Conservation (phyloP, 2,888 invertebrate genomes). For the Odontocerum albicorne region DNA sequence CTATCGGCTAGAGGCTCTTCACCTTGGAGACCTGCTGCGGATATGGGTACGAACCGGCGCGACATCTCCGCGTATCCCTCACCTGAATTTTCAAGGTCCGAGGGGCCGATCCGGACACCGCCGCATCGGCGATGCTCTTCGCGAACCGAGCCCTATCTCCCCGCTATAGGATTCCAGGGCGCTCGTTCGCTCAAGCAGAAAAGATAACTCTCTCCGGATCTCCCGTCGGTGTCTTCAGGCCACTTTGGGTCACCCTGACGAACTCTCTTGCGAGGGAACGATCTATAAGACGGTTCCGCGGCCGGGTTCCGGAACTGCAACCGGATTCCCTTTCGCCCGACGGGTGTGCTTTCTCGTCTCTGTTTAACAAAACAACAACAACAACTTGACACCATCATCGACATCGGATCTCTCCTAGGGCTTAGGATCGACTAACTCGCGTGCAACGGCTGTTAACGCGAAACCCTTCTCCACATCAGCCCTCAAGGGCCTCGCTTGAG, state of each 20-base stretch:
- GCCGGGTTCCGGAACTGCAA: slow-evolving; percentile 61
- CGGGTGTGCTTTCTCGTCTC: too few species aligned
- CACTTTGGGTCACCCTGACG: slow-evolving; percentile 54
- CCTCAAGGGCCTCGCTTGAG: slow-evolving; percentile 63
- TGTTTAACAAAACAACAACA: too few species aligned
- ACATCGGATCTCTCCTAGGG: too few species aligned
- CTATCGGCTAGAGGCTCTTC: slow-evolving; percentile 68
- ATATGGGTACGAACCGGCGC: slow-evolving; percentile 63
- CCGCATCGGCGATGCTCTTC: slow-evolving; percentile 52
- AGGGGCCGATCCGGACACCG: slow-evolving; percentile 50
- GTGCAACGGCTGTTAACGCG: slow-evolving; percentile 64
- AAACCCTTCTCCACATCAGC: slow-evolving; percentile 64
- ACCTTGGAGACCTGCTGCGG: slow-evolving; percentile 78
- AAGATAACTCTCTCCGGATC: slow-evolving; percentile 55
- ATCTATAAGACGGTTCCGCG: slow-evolving; percentile 55
- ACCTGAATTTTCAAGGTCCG: slow-evolving; percentile 47
- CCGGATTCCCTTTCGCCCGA: slow-evolving; percentile 60
- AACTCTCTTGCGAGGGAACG: slow-evolving; percentile 49
- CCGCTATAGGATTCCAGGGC: slow-evolving; percentile 56
- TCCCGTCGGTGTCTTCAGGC: slow-evolving; percentile 60
- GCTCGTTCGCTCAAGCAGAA: slow-evolving; percentile 54
- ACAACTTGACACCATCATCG: too few species aligned
- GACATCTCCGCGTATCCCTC: slow-evolving; percentile 41
- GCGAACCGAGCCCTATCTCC: slow-evolving; percentile 53
- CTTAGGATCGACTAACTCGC: slow-evolving; percentile 49